Percentiles rank a stretch among this genome's conserved stretches.
These are phyloP conservation scores for Chrysochloris asiatica DNA, from an alignment of 2,113 vertebrate genomes.

Conservation along the genomic window DNA sequence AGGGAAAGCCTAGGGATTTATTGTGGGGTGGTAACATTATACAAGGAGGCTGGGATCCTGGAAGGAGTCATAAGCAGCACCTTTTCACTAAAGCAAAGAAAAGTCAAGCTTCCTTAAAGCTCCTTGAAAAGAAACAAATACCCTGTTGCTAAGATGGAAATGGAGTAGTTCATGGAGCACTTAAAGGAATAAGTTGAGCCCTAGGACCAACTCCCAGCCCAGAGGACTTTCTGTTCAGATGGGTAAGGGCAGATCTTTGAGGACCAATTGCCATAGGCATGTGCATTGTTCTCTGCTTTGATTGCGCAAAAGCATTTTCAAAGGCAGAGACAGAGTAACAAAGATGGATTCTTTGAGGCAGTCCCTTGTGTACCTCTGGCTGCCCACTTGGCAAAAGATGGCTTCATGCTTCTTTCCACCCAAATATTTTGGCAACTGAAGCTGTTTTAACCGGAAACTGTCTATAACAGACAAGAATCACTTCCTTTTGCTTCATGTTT, in stretches of 20 bases:
- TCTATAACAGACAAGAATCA: slow-evolving; percentile 5
- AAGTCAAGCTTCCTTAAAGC: slow-evolving; percentile 31
- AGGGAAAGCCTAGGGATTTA: not conserved
- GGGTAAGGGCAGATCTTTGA: not conserved
- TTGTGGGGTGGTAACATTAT: not conserved
- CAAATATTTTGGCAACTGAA: not conserved
- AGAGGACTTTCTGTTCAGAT: not conserved
- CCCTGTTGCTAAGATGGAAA: slow-evolving; percentile 4
- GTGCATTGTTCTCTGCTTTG: slow-evolving; percentile 12
- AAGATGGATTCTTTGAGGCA: slow-evolving; percentile 17
- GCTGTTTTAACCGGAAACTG: not conserved
- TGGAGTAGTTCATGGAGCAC: not conserved
- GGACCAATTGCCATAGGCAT: not conserved
- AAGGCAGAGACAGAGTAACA: slow-evolving; percentile 18
- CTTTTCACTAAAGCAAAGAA: not conserved
- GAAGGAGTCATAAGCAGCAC: not conserved
- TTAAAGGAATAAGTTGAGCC: slow-evolving; percentile 7
- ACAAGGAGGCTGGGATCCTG: not conserved
- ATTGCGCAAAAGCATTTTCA: slow-evolving; percentile 35
- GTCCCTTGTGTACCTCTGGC: slow-evolving; percentile 12
- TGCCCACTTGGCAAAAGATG: not conserved
- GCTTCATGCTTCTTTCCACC: slow-evolving; percentile 33
- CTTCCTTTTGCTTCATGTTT: slow-evolving; percentile 46
- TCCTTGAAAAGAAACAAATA: slow-evolving; percentile 55
- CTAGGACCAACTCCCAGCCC: not conserved